Evolutionary conservation across 2,888 invertebrate species (phyloP).

Genomic region (Perdita meconis): DNA sequence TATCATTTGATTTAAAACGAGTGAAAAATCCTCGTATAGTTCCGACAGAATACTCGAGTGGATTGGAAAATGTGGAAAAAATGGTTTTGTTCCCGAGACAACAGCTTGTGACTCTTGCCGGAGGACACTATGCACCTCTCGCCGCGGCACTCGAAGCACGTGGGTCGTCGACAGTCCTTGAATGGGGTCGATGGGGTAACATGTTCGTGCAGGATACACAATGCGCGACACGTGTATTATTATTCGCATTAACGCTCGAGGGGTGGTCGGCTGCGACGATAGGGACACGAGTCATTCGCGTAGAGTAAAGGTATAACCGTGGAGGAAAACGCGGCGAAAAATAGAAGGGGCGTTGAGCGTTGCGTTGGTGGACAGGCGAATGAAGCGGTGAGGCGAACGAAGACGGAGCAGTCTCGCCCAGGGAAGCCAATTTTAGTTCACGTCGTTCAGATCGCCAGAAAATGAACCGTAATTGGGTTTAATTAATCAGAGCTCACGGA

Average conservation of each 20-base stretch:
- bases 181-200: not conserved
- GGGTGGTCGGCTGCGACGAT: not conserved
- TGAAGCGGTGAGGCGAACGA: constrained; percentile 55
- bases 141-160: not conserved
- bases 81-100: not conserved
- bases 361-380: too few relatives aligned
- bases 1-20: not conserved
- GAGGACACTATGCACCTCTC: not conserved
- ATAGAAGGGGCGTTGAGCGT: constrained; percentile 14
- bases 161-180: not conserved
- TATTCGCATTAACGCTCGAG: not conserved
- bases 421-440: constrained; percentile 66
- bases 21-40: not conserved
- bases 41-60: not conserved
- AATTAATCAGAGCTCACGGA: constrained; percentile 68
- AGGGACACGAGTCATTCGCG: too few relatives aligned
- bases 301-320: not conserved
- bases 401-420: constrained; percentile 52
- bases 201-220: not conserved
- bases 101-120: constrained; percentile 5
- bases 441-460: constrained; percentile 58
- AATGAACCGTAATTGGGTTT: constrained; percentile 73
- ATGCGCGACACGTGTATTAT: not conserved
- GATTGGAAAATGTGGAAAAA: not conserved
- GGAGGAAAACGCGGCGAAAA: constrained; percentile 27